phyloP scores from a whole-genome alignment of 2,113 vertebrate species.

The Protobothrops mucrosquamatus region DNA sequence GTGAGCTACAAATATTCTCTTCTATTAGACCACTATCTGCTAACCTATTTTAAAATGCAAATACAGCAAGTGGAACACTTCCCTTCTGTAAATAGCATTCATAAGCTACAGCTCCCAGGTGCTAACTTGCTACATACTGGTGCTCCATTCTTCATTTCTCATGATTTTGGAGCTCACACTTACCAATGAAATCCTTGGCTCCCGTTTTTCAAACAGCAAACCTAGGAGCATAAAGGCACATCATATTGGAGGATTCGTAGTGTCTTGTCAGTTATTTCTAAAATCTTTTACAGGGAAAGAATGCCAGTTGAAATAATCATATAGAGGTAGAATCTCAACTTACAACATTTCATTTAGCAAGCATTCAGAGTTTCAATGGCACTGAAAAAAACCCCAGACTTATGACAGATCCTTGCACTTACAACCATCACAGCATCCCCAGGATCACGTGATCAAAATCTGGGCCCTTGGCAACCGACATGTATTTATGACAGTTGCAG shows the following conservation, averaged over 20 bases:
- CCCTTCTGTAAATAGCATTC: not conserved
- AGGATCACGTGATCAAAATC: not conserved
- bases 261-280: not conserved
- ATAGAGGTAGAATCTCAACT: not conserved
- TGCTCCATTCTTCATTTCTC: not conserved
- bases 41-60: not conserved
- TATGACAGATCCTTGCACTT: not conserved
- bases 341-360: not conserved
- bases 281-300: not conserved
- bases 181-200: too few species aligned
- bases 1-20: not conserved
- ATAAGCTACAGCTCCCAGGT: not conserved
- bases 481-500: not conserved
- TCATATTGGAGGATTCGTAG: not conserved
- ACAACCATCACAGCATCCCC: not conserved
- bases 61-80: not conserved
- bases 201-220: not conserved
- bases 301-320: not conserved
- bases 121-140: not conserved
- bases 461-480: not conserved
- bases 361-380: not conserved
- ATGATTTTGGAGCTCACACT: not conserved
- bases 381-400: not conserved
- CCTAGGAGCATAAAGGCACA: not conserved
- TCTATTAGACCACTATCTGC: not conserved